phyloP scores from a whole-genome alignment of 2,888 invertebrate species.

The Fabriciana adippe region DNA sequence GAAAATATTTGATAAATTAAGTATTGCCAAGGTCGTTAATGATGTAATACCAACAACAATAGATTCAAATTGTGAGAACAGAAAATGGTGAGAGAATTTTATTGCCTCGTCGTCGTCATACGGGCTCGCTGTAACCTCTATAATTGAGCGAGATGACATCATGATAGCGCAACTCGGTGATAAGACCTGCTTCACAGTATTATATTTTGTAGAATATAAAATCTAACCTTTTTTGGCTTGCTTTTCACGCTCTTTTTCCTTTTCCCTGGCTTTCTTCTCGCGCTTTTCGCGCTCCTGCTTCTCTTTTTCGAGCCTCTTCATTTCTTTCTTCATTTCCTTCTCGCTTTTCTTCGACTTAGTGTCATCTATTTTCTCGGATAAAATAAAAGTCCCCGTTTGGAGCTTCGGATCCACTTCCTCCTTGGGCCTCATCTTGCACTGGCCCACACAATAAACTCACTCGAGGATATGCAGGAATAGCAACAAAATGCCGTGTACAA shows the following conservation, averaged over 20 bases:
- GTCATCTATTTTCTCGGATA: slow-evolving; percentile 81
- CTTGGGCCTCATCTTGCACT: slow-evolving; percentile 70
- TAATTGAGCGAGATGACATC: slow-evolving; percentile 62
- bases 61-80: slow-evolving; percentile 54
- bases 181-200: slow-evolving; percentile 24
- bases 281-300: slow-evolving; percentile 76
- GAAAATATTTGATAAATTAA: slow-evolving; percentile 60
- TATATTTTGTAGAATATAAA: slow-evolving; percentile 22
- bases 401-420: slow-evolving; percentile 73
- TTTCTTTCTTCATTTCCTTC: slow-evolving; percentile 79
- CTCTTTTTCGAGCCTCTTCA: slow-evolving; percentile 77
- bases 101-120: slow-evolving; percentile 48
- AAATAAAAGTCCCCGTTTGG: slow-evolving; percentile 79
- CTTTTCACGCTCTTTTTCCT: slow-evolving; percentile 76
- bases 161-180: slow-evolving; percentile 52
- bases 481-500: slow-evolving; percentile 59
- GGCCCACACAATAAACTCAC: slow-evolving; percentile 50
- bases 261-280: slow-evolving; percentile 78
- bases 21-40: slow-evolving; percentile 64
- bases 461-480: slow-evolving; percentile 57
- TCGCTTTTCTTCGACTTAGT: slow-evolving; percentile 74
- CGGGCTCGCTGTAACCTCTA: slow-evolving; percentile 52
- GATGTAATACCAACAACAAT: slow-evolving; percentile 68
- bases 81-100: slow-evolving; percentile 51
- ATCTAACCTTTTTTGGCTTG: slow-evolving; percentile 71